Evolutionary conservation across 2,888 invertebrate genomes (phyloP).

Genomic region (Macaria liturata): DNA sequence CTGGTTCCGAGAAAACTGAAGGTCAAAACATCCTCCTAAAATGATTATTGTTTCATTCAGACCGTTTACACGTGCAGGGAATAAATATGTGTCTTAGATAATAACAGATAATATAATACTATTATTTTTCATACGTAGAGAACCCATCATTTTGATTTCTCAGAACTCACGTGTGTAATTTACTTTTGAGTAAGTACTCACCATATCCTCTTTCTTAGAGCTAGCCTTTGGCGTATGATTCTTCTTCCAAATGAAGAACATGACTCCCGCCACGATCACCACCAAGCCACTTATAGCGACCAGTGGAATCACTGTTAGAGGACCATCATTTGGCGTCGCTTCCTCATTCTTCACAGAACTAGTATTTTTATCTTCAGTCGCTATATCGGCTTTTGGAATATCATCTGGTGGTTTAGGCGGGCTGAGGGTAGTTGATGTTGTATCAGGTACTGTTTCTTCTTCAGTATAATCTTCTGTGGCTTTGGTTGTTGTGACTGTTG

Average conservation of each 20-base stretch:
- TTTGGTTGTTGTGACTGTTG: conserved; percentile 47
- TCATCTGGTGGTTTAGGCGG: conserved; percentile 55
- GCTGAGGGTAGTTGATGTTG: conserved; percentile 51
- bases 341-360: conserved; percentile 57
- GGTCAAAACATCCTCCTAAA: too few species aligned
- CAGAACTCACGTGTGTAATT: too few species aligned
- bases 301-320: conserved; percentile 88
- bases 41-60: too few species aligned
- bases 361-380: conserved; percentile 49
- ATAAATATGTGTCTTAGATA: too few species aligned
- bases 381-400: conserved; percentile 47
- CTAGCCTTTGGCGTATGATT: conserved; percentile 85
- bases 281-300: conserved; percentile 88
- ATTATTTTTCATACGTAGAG: too few species aligned
- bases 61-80: too few species aligned
- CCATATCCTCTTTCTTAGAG: conserved; percentile 89
- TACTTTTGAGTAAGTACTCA: conserved; percentile 53
- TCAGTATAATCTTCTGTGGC: conserved; percentile 49
- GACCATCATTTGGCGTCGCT: conserved; percentile 75
- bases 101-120: too few species aligned
- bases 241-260: conserved; percentile 88
- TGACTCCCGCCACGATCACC: conserved; percentile 85
- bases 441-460: conserved; percentile 64
- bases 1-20: too few species aligned
- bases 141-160: too few species aligned